phyloP scores from a whole-genome alignment of 2,888 invertebrate species.

The Drosophila seclusa region DNA sequence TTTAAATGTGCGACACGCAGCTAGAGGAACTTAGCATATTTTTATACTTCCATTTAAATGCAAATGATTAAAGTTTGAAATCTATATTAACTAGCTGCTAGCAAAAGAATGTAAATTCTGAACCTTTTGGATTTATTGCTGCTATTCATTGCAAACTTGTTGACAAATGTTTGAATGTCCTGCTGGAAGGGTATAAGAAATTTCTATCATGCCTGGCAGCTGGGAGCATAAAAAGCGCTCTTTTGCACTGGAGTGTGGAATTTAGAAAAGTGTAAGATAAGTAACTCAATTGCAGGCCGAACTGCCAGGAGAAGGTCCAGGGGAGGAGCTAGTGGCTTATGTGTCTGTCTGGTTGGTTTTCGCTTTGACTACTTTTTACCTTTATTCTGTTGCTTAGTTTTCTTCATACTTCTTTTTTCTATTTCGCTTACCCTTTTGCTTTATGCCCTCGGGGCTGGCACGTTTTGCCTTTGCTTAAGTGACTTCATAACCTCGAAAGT shows the following conservation, averaged over 20 bases:
- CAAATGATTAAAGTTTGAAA: neutral
- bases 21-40: neutral
- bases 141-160: too few species aligned
- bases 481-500: conserved; percentile 72
- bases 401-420: conserved; percentile 10
- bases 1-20: neutral
- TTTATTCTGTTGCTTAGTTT: conserved; percentile 53
- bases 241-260: conserved; percentile 23
- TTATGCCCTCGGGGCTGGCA: conserved; percentile 47
- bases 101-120: neutral
- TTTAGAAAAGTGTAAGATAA: conserved; percentile 54
- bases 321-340: neutral
- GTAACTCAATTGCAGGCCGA: conserved; percentile 61
- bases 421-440: conserved; percentile 39
- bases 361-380: conserved; percentile 53
- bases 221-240: conserved; percentile 14
- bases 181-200: conserved; percentile 29
- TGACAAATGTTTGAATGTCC: neutral
- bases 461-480: conserved; percentile 63
- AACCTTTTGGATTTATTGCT: neutral
- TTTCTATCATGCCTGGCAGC: conserved; percentile 18
- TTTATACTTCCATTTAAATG: neutral
- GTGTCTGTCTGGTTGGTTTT: conserved; percentile 33
- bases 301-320: conserved; percentile 2
- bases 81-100: neutral